Percentiles rank a stretch among this genome's conserved stretches.
Evolutionary conservation across 1,140 invertebrate genomes (phyloP).

Genomic region (Parapsyche elsis): DNA sequence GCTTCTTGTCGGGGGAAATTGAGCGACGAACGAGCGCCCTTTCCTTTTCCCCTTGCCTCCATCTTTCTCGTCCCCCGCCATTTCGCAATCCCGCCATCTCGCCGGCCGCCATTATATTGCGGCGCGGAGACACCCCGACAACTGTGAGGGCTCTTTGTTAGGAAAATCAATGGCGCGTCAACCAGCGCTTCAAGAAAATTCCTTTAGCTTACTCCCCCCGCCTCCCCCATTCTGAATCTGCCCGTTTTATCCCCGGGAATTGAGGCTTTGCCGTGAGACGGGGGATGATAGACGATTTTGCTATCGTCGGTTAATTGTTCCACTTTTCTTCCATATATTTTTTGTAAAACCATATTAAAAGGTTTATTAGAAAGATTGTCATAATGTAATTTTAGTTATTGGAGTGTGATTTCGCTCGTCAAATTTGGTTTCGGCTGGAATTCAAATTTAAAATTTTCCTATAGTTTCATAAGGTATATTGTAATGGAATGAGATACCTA

Average conservation of each 20-base stretch:
- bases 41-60: neutral
- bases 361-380: no score
- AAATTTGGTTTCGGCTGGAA: no score
- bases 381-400: no score
- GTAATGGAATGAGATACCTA: no score
- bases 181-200: slow-evolving; percentile 25
- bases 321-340: no score
- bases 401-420: no score
- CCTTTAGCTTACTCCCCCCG: slow-evolving; percentile 1
- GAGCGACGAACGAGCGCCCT: slow-evolving; percentile 48
- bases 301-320: no score
- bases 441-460: no score
- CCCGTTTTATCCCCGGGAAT: no score
- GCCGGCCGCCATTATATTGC: slow-evolving; percentile 21
- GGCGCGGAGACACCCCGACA: neutral
- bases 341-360: neutral
- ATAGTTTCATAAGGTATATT: no score
- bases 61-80: slow-evolving; percentile 23
- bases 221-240: neutral
- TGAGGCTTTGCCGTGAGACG: no score
- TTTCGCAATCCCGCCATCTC: slow-evolving; percentile 13
- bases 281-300: no score
- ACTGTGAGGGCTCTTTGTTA: slow-evolving; percentile 51
- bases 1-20: slow-evolving; percentile 54
- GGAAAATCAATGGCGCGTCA: slow-evolving; percentile 54